Percentiles rank a stretch among this genome's conserved stretches.
Evolutionary conservation across 1,140 invertebrate genomes (phyloP).

Genomic region (Monomorium pharaonis): DNA sequence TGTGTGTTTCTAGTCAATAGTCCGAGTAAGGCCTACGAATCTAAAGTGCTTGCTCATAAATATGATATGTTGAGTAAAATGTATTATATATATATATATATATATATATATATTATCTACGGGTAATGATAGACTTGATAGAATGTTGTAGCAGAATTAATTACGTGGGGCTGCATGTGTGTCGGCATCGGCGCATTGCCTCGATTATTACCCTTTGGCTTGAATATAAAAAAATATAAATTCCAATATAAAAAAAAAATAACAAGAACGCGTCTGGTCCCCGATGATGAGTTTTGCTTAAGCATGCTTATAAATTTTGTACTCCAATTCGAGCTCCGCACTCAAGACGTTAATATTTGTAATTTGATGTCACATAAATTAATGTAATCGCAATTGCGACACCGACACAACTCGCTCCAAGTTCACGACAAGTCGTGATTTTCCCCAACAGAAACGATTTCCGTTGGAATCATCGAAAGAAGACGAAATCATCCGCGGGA

Average conservation of each 20-base stretch:
- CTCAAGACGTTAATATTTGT: not conserved
- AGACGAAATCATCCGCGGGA: not conserved
- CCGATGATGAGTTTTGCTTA: constrained; percentile 34
- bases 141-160: constrained; percentile 66
- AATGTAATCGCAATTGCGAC: constrained; percentile 18
- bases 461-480: not conserved
- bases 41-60: constrained; percentile 73
- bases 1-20: constrained; percentile 60
- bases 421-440: constrained; percentile 25
- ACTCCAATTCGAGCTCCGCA: not conserved
- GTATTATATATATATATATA: constrained; percentile 48
- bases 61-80: constrained; percentile 78
- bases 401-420: constrained; percentile 44
- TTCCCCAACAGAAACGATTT: constrained; percentile 54
- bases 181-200: constrained; percentile 27
- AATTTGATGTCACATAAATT: not conserved
- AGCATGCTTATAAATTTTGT: constrained; percentile 17
- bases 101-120: constrained; percentile 60
- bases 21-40: constrained; percentile 68
- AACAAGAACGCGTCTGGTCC: constrained; percentile 24
- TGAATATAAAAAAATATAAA: no score
- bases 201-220: constrained; percentile 1
- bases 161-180: constrained; percentile 50
- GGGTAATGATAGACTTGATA: constrained; percentile 60
- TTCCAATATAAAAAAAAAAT: constrained; percentile 12